phyloP scores from a whole-genome alignment of 2,888 invertebrate species.

The Eumerus sabulonum region DNA sequence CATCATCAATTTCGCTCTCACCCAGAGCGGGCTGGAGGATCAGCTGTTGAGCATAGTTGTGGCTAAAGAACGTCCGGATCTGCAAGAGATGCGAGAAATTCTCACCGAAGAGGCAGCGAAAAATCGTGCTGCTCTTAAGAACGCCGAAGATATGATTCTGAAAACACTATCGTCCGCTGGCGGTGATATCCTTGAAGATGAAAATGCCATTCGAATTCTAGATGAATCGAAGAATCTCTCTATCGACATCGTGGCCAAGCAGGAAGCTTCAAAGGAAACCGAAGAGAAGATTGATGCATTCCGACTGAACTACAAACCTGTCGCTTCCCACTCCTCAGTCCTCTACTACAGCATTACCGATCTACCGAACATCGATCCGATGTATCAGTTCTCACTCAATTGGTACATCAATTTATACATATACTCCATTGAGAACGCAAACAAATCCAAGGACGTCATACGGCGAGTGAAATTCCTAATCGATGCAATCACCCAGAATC shows the following conservation, averaged over 20 bases:
- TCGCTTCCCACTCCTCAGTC: slow-evolving; percentile 91
- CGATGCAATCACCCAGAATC: slow-evolving; percentile 88
- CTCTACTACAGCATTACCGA: slow-evolving; percentile 93
- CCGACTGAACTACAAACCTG: slow-evolving; percentile 89
- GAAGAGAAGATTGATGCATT: slow-evolving; percentile 90
- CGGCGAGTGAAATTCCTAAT: slow-evolving; percentile 89
- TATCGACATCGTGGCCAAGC: slow-evolving; percentile 90
- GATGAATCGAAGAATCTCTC: slow-evolving; percentile 92
- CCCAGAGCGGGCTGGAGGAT: slow-evolving; percentile 87
- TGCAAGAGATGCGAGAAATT: slow-evolving; percentile 90
- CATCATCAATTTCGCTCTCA: slow-evolving; percentile 92
- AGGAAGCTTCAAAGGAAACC: slow-evolving; percentile 89
- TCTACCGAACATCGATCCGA: slow-evolving; percentile 92
- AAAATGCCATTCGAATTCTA: slow-evolving; percentile 91
- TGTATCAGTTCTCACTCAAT: slow-evolving; percentile 96
- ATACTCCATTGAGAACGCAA: slow-evolving; percentile 78
- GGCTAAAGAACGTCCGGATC: slow-evolving; percentile 92
- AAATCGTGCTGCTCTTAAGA: slow-evolving; percentile 89
- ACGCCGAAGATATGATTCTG: slow-evolving; percentile 93
- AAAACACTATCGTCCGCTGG: slow-evolving; percentile 89
- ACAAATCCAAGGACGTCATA: slow-evolving; percentile 83
- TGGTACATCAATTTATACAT: slow-evolving; percentile 90
- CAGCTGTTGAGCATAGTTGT: slow-evolving; percentile 93
- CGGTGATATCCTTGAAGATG: slow-evolving; percentile 95
- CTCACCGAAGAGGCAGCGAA: slow-evolving; percentile 89